Percentiles rank a stretch among this genome's conserved stretches.
These are phyloP conservation scores for Aurelia aurita DNA, from an alignment of 30 jellyfish, hydroid and myxozoan genomes.

Conservation along the genomic window DNA sequence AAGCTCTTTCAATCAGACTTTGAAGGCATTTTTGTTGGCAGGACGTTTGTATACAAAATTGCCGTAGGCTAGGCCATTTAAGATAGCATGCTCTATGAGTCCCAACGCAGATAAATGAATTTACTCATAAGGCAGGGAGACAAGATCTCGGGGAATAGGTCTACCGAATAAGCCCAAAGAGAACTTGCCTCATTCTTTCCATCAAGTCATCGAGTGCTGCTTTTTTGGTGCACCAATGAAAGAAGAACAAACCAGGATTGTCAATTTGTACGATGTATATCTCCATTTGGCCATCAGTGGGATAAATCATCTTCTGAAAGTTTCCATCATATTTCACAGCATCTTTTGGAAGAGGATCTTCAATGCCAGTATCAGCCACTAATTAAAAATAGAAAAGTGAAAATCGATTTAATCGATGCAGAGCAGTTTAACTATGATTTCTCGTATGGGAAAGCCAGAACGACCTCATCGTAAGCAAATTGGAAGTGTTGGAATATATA, in stretches of 20 bases:
- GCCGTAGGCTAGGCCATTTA: too few relatives aligned
- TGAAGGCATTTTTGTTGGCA: too few relatives aligned
- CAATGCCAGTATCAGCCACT: constrained; percentile 2
- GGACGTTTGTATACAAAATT: too few relatives aligned
- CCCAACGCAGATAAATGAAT: too few relatives aligned
- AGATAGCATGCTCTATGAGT: too few relatives aligned
- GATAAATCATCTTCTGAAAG: constrained; percentile 32
- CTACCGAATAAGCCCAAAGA: neutral
- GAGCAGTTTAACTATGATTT: too few relatives aligned
- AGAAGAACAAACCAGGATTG: constrained; percentile 77
- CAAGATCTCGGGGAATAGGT: too few relatives aligned
- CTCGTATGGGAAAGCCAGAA: neutral
- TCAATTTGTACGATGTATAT: constrained; percentile 64
- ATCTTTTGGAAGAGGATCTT: constrained; percentile 55
- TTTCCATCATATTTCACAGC: constrained; percentile 57
- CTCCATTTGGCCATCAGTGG: constrained; percentile 70
- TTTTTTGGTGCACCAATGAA: constrained; percentile 58
- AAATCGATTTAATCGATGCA: neutral
- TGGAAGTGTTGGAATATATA: neutral
- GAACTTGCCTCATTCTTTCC: constrained; percentile 62
- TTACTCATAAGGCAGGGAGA: too few relatives aligned
- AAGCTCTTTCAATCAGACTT: too few relatives aligned
- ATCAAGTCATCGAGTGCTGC: constrained; percentile 48
- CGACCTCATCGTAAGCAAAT: neutral
- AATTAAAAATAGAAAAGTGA: neutral